Evolutionary conservation across 92 coral and sea anemone species (phyloP).

Genomic region (Blastomussa wellsi): DNA sequence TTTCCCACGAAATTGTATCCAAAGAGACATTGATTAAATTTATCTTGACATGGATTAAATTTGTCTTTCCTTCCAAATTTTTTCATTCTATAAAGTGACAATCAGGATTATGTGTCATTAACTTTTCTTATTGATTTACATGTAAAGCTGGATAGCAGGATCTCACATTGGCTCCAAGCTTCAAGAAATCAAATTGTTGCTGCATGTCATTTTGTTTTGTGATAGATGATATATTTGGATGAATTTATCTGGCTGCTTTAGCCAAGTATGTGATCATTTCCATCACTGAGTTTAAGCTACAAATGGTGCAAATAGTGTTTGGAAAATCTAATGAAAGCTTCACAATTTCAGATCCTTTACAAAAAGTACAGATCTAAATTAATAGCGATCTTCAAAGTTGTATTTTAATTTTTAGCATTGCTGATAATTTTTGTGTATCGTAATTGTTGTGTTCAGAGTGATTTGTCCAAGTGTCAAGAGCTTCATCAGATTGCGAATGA

Average conservation of each 20-base stretch:
- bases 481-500: conserved; percentile 68
- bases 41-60: neutral
- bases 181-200: neutral
- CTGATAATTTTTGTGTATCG: neutral
- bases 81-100: neutral
- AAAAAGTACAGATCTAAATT: no score
- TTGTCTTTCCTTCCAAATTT: neutral
- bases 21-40: neutral
- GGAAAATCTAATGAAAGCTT: neutral
- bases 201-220: neutral
- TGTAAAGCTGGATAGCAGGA: neutral
- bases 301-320: neutral
- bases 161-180: neutral
- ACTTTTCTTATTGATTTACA: neutral
- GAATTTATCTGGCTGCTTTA: neutral
- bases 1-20: no score
- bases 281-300: neutral
- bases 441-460: conserved; percentile 41
- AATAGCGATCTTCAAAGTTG: neutral
- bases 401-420: neutral
- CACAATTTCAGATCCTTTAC: neutral
- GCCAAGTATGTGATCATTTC: no score
- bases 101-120: neutral
- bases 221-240: neutral
- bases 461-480: conserved; percentile 66